These are phyloP conservation scores for Pelagia noctiluca DNA, from an alignment of 30 jellyfish, hydroid and myxozoan species.

Conservation along the genomic window DNA sequence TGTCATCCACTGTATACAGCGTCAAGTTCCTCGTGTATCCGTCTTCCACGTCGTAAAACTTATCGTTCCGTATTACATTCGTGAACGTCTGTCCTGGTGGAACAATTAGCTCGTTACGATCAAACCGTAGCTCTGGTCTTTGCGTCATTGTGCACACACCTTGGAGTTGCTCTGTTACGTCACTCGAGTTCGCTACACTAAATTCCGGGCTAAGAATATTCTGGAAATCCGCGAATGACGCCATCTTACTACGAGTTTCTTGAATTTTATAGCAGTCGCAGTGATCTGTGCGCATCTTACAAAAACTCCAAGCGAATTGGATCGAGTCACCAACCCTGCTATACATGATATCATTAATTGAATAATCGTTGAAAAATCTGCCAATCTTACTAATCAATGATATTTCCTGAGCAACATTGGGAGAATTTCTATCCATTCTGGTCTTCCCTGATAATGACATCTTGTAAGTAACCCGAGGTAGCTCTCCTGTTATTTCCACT, in stretches of 20 bases:
- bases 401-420: slow-evolving; percentile 72
- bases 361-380: slow-evolving; percentile 27
- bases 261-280: slow-evolving; percentile 66
- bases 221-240: not conserved
- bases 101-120: slow-evolving; percentile 40
- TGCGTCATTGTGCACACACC: slow-evolving; percentile 37
- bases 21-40: slow-evolving; percentile 78
- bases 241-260: slow-evolving; percentile 36
- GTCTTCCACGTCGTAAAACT: slow-evolving; percentile 76
- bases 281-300: slow-evolving; percentile 27
- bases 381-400: slow-evolving; percentile 48
- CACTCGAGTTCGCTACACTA: slow-evolving; percentile 13
- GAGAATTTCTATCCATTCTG: slow-evolving; percentile 1
- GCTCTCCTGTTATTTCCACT: slow-evolving; percentile 53
- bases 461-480: slow-evolving; percentile 33
- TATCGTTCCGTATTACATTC: slow-evolving; percentile 60
- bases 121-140: slow-evolving; percentile 13
- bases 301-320: slow-evolving; percentile 76
- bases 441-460: slow-evolving; percentile 45
- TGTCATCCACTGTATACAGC: slow-evolving; percentile 23
- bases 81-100: slow-evolving; percentile 68
- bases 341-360: slow-evolving; percentile 56
- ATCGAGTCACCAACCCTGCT: slow-evolving; percentile 17
- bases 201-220: slow-evolving; percentile 34
- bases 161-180: slow-evolving; percentile 21